A percentile compares a stretch with the other conserved stretches of the same genome.
Evolutionary conservation across 2,888 invertebrate genomes (phyloP).

Genomic region (Thera obeliscata): DNA sequence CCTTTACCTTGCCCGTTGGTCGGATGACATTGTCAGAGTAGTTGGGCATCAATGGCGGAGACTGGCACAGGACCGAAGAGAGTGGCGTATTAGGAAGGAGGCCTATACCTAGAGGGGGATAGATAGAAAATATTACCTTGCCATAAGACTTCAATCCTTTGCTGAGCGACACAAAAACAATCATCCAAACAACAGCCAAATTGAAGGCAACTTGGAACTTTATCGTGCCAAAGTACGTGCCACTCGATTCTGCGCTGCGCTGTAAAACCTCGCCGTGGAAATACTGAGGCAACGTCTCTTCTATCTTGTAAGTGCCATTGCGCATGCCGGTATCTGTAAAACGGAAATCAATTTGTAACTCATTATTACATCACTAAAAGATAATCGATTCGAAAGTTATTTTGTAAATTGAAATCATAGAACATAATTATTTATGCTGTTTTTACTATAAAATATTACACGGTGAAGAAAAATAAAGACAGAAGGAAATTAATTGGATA

Average conservation of each 20-base stretch:
- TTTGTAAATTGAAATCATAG: no score
- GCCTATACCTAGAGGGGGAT: no score
- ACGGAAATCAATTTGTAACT: constrained; percentile 11
- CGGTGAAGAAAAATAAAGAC: no score
- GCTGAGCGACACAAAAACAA: constrained; percentile 93
- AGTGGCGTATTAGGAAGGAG: no score
- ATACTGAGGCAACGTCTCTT: constrained; percentile 93
- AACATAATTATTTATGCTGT: no score
- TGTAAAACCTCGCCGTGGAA: constrained; percentile 94
- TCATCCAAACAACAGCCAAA: constrained; percentile 95
- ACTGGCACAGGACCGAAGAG: no score
- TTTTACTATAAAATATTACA: no score
- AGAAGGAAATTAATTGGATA: no score
- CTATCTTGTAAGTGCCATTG: constrained; percentile 71
- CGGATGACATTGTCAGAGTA: no score
- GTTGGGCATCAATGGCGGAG: no score
- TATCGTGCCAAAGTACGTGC: constrained; percentile 84
- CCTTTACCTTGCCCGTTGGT: no score
- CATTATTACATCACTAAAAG: constrained; percentile 44
- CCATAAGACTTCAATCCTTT: constrained; percentile 94
- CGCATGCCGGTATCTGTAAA: constrained; percentile 60
- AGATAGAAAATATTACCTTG: constrained; percentile 81
- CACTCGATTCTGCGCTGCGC: constrained; percentile 64
- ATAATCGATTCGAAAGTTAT: no score
- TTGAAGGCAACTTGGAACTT: constrained; percentile 96